Conservation (phyloP, 2,797 vertebrate genomes). For the Phyllotis vaccarum region DNA sequence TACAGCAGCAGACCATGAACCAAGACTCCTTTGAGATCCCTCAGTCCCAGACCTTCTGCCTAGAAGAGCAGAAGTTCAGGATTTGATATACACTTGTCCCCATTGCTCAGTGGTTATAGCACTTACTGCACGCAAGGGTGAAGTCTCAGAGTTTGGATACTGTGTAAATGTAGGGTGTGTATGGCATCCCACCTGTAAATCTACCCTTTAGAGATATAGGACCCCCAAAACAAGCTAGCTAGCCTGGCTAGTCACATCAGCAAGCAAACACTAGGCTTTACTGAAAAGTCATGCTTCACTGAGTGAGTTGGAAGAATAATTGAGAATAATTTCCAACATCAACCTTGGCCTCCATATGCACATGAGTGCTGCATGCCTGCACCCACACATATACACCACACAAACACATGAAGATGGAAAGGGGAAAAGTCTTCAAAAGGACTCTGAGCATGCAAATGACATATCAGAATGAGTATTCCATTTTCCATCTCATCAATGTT, state of each 20-base stretch:
- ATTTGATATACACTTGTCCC: not conserved
- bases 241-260: too few species aligned
- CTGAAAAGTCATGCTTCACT: not conserved
- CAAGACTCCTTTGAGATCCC: not conserved
- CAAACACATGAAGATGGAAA: not conserved
- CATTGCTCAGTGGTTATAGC: not conserved
- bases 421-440: not conserved
- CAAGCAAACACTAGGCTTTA: not conserved
- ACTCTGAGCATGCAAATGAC: not conserved
- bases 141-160: not conserved
- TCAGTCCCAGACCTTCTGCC: not conserved
- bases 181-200: not conserved
- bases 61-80: not conserved
- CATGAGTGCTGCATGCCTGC: not conserved
- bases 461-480: not conserved
- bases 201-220: not conserved
- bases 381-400: not conserved
- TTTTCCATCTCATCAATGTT: not conserved
- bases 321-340: not conserved
- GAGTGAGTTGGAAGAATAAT: not conserved
- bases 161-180: not conserved
- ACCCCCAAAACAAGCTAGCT: not conserved
- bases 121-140: not conserved
- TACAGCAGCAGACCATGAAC: not conserved
- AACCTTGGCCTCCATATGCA: not conserved